Evolutionary conservation across 2,888 invertebrate species (phyloP), one percentile per base, ranked within the genome.

Genomic region (Amorpha juglandis): DNA sequence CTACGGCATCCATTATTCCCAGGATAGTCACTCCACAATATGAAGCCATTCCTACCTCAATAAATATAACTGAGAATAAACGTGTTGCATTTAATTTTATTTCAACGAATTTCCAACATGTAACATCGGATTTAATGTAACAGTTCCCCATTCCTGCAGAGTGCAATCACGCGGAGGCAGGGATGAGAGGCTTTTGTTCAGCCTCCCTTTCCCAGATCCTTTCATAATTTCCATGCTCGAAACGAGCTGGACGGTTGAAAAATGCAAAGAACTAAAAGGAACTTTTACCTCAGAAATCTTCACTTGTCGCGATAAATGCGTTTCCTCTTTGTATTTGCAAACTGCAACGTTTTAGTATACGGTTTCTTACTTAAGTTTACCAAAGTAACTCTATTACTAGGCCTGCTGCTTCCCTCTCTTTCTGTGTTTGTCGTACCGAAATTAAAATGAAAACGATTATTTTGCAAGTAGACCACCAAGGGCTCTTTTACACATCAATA

Each of bases 211-310:
- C 76, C 72, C 65, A 67, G 69, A 69, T 74, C 80, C 77, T 78
- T 80, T 84, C 82, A 85, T 86, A 86, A 89, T 87, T 86, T 86
- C 82, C 81, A 78, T 82, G 81, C 86, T 82, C 78, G 74, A 68
- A 72, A 77, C 73, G 69, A 66, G 70, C 73, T 66, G 79, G 81
- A 78, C 77, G 73, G 75, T 76, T 77, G 76, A 83, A 80, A 86
- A 81, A 86, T 87, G 82, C 83, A 84, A 84, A 78, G 64, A 68
- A 72, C 70, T 76, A 74, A 82, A 80, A 80, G 79, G 80, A 78
- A 80, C 58, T 74, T 68, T 68, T 65, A 71, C n/a, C 62, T 42
- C 64, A 73, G 71, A 68, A 58, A 64, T 52, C 71, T 71, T 73
- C 71, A 73, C 70, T 75, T 72, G 33, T 27, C n/a, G 42, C 62